These are phyloP conservation scores for Drosophila atroscutellata DNA, from an alignment of 2,888 invertebrate genomes.

Conservation along the genomic window DNA sequence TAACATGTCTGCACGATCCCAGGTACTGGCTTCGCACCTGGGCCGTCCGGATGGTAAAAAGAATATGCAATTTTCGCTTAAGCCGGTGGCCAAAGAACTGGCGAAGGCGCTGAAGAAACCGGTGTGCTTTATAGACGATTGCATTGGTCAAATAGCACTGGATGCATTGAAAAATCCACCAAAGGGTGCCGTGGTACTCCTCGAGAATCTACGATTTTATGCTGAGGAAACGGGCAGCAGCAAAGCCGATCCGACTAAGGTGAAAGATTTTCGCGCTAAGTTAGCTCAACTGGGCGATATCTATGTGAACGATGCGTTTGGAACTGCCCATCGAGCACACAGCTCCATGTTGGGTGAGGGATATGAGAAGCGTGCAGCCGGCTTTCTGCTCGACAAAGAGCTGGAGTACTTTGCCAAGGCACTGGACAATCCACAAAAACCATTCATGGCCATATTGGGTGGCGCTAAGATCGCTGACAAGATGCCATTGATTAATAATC, in stretches of 20 bases:
- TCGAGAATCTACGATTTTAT: slow-evolving; percentile 98
- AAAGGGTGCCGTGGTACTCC: slow-evolving; percentile 93
- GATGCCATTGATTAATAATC: slow-evolving; percentile 98
- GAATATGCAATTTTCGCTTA: slow-evolving; percentile 94
- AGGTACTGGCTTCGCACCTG: slow-evolving; percentile 97
- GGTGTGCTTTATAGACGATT: slow-evolving; percentile 93
- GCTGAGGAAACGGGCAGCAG: slow-evolving; percentile 99
- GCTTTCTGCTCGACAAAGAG: slow-evolving; percentile 98
- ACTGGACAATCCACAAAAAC: slow-evolving; percentile 96
- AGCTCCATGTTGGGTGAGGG: slow-evolving; percentile 99
- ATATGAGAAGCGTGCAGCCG: slow-evolving; percentile 95
- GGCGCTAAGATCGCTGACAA: slow-evolving; percentile 99
- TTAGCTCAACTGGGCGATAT: slow-evolving; percentile 97
- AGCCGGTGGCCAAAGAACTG: slow-evolving; percentile 96
- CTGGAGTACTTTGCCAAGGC: slow-evolving; percentile 98
- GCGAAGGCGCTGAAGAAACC: slow-evolving; percentile 91
- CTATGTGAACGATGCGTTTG: slow-evolving; percentile 99
- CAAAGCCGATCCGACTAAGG: slow-evolving; percentile 92
- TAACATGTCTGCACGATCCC: not conserved
- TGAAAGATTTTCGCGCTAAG: slow-evolving; percentile 92
- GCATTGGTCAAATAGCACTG: slow-evolving; percentile 96
- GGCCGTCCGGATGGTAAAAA: slow-evolving; percentile 97
- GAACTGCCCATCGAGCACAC: slow-evolving; percentile 93
- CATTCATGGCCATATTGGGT: slow-evolving; percentile 99
- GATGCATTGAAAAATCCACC: slow-evolving; percentile 93